Evolutionary conservation across 2,888 invertebrate genomes (phyloP).

Genomic region (Molanna angustata): DNA sequence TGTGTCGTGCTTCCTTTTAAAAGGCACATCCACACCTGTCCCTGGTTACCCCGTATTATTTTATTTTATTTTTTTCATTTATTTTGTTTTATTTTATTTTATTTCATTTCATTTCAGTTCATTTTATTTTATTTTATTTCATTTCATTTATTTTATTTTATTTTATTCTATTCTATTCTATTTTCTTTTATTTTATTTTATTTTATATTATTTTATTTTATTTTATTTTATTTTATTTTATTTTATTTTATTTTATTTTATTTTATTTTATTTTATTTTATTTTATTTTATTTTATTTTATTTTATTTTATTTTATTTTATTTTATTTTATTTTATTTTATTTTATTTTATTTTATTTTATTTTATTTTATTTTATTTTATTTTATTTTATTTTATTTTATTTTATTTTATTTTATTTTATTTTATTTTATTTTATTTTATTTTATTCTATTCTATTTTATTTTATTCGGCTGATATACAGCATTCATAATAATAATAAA

Average conservation of each 20-base stretch:
- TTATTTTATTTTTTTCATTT: no score
- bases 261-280: neutral
- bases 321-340: neutral
- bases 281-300: neutral
- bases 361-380: neutral
- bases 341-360: neutral
- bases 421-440: no score
- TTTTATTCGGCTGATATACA: no score
- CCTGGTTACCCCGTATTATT: no score
- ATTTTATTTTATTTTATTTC: neutral
- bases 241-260: neutral
- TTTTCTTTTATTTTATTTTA: no score
- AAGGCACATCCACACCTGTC: no score
- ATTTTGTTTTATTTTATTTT: neutral
- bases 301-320: neutral
- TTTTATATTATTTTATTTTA: neutral
- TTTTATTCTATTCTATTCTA: no score
- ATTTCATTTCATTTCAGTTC: neutral
- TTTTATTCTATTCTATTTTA: no score
- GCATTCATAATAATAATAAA: no score
- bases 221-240: neutral
- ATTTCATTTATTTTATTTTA: no score
- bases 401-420: no score
- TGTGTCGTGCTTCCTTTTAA: no score
- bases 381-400: neutral